Percentiles rank a stretch among this genome's conserved stretches.
Conservation (phyloP, 1,140 invertebrate species). For the Dreissena polymorpha region DNA sequence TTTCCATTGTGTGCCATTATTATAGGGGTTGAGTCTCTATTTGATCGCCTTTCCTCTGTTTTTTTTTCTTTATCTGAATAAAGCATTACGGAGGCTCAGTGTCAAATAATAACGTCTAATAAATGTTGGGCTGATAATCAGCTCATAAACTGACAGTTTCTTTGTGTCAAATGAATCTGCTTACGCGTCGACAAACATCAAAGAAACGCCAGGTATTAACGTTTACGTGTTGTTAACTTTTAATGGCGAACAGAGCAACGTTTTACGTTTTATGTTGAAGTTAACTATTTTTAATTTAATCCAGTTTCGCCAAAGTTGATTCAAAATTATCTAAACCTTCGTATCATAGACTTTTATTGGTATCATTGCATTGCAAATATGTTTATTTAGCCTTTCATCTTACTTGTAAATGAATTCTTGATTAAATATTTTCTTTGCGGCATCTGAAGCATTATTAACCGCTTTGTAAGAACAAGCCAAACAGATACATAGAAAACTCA, state of each 20-base stretch:
- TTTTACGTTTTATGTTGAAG: constrained; percentile 4
- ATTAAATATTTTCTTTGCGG: neutral
- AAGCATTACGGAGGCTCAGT: too few species aligned
- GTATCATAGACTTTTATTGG: constrained; percentile 11
- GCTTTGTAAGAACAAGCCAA: too few species aligned
- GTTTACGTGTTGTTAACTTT: neutral
- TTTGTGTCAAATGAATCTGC: neutral
- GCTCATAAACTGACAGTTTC: neutral
- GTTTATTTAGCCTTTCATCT: constrained; percentile 25
- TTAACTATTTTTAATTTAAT: constrained; percentile 16
- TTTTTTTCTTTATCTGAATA: too few species aligned
- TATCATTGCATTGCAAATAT: constrained; percentile 11
- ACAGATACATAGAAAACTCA: too few species aligned
- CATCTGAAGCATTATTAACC: too few species aligned
- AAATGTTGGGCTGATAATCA: constrained; percentile 1
- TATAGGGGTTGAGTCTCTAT: too few species aligned
- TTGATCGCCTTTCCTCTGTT: too few species aligned
- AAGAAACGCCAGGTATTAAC: neutral
- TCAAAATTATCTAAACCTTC: neutral
- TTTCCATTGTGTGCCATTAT: too few species aligned
- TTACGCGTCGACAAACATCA: constrained; percentile 8
- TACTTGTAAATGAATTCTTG: neutral
- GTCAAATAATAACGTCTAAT: neutral
- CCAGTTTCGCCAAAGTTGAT: constrained; percentile 1
- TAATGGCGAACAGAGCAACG: neutral